Conservation (phyloP, 2,113 vertebrate genomes). For the Dissostichus mawsoni region DNA sequence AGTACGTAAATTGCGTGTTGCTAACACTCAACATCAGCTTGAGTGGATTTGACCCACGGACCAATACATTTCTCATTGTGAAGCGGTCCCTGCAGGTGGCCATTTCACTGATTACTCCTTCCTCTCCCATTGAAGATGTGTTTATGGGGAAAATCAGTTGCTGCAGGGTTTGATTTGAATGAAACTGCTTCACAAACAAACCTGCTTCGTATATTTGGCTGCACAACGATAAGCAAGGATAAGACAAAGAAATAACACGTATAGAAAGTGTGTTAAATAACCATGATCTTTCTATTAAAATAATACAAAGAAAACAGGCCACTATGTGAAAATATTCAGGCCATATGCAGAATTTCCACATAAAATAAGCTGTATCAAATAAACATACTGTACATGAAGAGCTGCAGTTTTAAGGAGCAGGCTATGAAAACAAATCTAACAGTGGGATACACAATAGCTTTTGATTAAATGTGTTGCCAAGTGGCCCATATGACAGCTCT, state of each 20-base stretch:
- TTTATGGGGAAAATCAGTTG: neutral
- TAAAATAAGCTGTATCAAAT: neutral
- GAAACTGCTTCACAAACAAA: neutral
- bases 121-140: neutral
- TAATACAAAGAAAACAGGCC: neutral
- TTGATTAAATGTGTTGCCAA: neutral
- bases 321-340: neutral
- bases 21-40: neutral
- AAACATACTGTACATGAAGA: neutral
- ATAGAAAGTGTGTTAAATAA: neutral
- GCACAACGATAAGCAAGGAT: neutral
- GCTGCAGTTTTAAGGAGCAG: neutral
- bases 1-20: neutral
- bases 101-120: constrained; percentile 9
- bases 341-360: neutral
- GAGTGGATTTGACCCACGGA: neutral
- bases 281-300: neutral
- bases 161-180: neutral
- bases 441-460: neutral
- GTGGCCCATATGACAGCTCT: neutral
- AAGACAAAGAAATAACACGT: neutral
- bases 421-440: neutral
- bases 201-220: neutral
- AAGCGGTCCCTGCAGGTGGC: constrained; percentile 4
- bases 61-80: neutral